phyloP scores from a whole-genome alignment of 2,113 vertebrate species.

The Camelus bactrianus region DNA sequence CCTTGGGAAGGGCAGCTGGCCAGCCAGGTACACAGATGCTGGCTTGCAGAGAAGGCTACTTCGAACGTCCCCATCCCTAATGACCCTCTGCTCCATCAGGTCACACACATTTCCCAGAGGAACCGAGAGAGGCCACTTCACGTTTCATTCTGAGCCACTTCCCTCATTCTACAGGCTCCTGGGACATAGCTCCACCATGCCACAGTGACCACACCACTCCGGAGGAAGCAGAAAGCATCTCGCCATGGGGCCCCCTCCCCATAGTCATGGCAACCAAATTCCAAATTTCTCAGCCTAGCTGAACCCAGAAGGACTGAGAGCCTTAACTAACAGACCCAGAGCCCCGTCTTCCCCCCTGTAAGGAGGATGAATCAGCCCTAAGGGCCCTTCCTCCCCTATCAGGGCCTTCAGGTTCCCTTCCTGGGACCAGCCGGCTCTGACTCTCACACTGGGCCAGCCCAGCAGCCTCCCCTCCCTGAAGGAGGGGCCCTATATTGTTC shows the following conservation, averaged over 20 bases:
- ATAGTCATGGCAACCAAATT: neutral
- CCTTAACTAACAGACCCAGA: neutral
- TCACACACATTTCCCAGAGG: constrained; percentile 56
- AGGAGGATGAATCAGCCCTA: neutral
- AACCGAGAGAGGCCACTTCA: constrained; percentile 70
- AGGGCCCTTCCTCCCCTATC: neutral
- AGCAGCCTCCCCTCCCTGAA: neutral
- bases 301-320: neutral
- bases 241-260: neutral
- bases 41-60: neutral
- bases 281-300: neutral
- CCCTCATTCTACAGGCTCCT: constrained; percentile 9
- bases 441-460: neutral
- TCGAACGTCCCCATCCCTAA: neutral
- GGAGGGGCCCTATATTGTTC: neutral
- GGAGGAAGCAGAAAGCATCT: neutral
- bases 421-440: neutral
- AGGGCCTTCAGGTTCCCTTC: neutral
- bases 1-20: no score
- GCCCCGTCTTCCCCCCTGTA: neutral
- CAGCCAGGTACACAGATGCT: neutral
- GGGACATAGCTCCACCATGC: neutral
- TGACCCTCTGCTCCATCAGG: neutral
- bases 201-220: neutral
- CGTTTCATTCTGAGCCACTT: constrained; percentile 76